Percentiles rank a stretch among this genome's conserved stretches.
These are phyloP conservation scores for Carettochelys insculpta DNA, from an alignment of 2,113 vertebrate species.

Conservation along the genomic window DNA sequence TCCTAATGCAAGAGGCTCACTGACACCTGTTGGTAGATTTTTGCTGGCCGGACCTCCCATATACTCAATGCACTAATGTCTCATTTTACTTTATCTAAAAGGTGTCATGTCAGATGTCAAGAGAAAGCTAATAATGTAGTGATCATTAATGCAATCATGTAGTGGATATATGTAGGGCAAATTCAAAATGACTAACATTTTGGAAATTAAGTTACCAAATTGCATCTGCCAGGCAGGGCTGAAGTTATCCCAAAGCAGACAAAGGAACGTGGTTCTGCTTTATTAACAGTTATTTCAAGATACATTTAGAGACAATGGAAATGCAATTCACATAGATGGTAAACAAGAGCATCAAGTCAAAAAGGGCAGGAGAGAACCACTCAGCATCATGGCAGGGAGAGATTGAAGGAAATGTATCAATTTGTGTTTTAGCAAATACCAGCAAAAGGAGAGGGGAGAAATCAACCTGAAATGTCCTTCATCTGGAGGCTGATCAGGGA, in stretches of 20 bases:
- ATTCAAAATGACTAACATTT: background rate
- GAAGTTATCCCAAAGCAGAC: background rate
- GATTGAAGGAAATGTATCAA: background rate
- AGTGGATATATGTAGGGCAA: background rate
- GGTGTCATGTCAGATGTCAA: background rate
- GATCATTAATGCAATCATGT: background rate
- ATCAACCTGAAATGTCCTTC: background rate
- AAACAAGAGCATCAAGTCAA: background rate
- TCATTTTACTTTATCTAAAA: no score
- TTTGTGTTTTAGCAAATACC: background rate
- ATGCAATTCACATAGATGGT: background rate
- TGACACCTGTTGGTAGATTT: background rate
- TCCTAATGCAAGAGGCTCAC: background rate
- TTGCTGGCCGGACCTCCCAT: background rate
- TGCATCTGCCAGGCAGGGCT: background rate
- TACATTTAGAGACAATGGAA: background rate
- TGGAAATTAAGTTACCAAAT: background rate
- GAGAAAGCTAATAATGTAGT: background rate
- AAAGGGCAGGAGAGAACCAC: background rate
- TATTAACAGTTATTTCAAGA: background rate
- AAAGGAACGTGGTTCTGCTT: background rate
- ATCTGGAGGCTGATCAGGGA: background rate
- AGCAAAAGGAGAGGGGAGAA: background rate
- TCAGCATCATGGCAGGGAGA: background rate
- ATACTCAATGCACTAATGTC: background rate